Percentiles rank a stretch among this genome's conserved stretches.
Evolutionary conservation across 1,140 invertebrate species (phyloP).

Genomic region (Panagrolaimus sp.): DNA sequence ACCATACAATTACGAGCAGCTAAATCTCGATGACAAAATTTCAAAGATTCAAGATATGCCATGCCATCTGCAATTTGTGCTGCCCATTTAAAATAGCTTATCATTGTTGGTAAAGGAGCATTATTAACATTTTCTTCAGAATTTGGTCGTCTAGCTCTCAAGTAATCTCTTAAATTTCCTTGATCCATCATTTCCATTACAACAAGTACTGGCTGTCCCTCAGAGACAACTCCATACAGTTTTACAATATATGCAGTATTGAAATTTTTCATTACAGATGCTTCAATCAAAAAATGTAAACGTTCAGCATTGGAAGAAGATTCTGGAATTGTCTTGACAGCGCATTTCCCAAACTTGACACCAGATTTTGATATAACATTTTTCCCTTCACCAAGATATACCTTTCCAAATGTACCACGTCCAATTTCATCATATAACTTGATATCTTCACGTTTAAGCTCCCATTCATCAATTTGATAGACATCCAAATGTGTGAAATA

Average conservation of each 20-base stretch:
- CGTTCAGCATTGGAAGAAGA: conserved; percentile 75
- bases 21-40: conserved; percentile 91
- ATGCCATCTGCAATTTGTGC: conserved; percentile 96
- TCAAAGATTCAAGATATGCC: conserved; percentile 86
- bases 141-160: conserved; percentile 60
- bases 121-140: conserved; percentile 54
- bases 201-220: conserved; percentile 78
- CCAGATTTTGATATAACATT: conserved; percentile 62
- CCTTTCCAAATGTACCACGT: conserved; percentile 87
- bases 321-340: conserved; percentile 89
- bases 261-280: conserved; percentile 57
- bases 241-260: conserved; percentile 87
- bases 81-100: conserved; percentile 69
- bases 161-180: conserved; percentile 86
- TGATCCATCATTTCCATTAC: conserved; percentile 95
- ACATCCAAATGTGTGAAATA: conserved; percentile 61
- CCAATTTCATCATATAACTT: conserved; percentile 75
- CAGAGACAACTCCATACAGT: conserved; percentile 84
- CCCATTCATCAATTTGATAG: conserved; percentile 89
- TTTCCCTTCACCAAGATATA: conserved; percentile 57
- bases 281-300: conserved; percentile 86
- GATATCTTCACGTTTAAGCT: conserved; percentile 78
- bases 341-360: conserved; percentile 67
- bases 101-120: conserved; percentile 29
- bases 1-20: conserved; percentile 97